Evolutionary conservation across 2,888 invertebrate genomes (phyloP).

Genomic region (Drosophila paranaensis): DNA sequence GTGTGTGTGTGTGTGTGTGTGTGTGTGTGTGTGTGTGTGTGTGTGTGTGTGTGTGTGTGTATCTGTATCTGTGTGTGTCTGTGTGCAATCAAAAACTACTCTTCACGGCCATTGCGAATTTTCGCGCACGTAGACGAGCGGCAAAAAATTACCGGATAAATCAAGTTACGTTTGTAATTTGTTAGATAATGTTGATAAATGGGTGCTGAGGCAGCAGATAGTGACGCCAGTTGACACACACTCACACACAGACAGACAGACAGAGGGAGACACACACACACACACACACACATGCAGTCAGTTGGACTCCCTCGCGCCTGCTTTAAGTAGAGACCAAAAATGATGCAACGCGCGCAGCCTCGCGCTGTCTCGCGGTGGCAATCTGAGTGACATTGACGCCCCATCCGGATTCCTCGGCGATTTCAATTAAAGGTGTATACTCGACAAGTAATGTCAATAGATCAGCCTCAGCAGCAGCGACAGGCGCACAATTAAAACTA

Average conservation of each 20-base stretch:
- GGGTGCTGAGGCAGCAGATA: constrained; percentile 56
- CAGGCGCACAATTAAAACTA: constrained; percentile 65
- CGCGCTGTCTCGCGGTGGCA: constrained; percentile 15
- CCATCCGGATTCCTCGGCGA: constrained; percentile 28
- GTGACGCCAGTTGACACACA: constrained; percentile 41
- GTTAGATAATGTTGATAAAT: constrained; percentile 83
- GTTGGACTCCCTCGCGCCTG: constrained; percentile 32
- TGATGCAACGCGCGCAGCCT: constrained; percentile 41
- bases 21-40: constrained; percentile 9
- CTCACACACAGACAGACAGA: not conserved
- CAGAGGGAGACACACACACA: too few relatives aligned
- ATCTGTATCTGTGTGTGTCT: constrained; percentile 8
- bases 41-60: constrained; percentile 14
- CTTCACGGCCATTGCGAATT: constrained; percentile 71
- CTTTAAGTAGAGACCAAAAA: constrained; percentile 39
- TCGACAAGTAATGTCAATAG: constrained; percentile 66
- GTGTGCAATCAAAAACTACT: constrained; percentile 53
- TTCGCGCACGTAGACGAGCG: constrained; percentile 47
- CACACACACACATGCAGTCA: constrained; percentile 45
- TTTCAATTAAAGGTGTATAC: constrained; percentile 56
- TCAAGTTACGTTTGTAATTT: constrained; percentile 83
- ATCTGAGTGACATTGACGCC: constrained; percentile 39
- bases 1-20: constrained; percentile 20
- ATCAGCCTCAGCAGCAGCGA: constrained; percentile 37
- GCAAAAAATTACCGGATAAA: constrained; percentile 83